phyloP scores from a whole-genome alignment of 2,113 vertebrate genomes.

The Callospermophilus lateralis region DNA sequence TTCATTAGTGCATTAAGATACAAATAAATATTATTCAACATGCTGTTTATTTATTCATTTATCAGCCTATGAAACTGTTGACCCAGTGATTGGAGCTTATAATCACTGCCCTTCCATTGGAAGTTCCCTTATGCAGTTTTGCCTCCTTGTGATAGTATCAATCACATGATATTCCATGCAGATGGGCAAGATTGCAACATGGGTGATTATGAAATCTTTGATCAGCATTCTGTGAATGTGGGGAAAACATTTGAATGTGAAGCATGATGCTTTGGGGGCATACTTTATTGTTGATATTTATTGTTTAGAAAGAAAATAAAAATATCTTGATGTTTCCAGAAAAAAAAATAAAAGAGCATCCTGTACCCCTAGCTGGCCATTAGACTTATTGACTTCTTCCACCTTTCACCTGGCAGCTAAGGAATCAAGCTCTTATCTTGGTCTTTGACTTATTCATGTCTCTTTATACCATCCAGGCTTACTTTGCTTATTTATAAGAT shows the following conservation, averaged over 20 bases:
- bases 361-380: not conserved
- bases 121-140: not conserved
- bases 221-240: not conserved
- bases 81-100: not conserved
- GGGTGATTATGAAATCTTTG: not conserved
- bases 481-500: constrained; percentile 46
- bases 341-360: not conserved
- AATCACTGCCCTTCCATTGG: not conserved
- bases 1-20: not conserved
- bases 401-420: not conserved
- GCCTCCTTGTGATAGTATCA: not conserved
- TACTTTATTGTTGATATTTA: not conserved
- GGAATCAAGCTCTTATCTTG: constrained; percentile 27
- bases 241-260: not conserved
- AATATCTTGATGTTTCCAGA: not conserved
- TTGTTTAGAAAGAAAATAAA: not conserved
- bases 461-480: not conserved
- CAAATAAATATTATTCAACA: not conserved
- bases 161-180: not conserved
- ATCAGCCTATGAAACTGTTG: not conserved
- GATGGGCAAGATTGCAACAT: not conserved
- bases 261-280: not conserved
- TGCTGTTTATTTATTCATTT: not conserved
- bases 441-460: constrained; percentile 9
- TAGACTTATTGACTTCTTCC: not conserved